Conservation (phyloP, 1,140 invertebrate genomes). For the Drosophila persimilis region DNA sequence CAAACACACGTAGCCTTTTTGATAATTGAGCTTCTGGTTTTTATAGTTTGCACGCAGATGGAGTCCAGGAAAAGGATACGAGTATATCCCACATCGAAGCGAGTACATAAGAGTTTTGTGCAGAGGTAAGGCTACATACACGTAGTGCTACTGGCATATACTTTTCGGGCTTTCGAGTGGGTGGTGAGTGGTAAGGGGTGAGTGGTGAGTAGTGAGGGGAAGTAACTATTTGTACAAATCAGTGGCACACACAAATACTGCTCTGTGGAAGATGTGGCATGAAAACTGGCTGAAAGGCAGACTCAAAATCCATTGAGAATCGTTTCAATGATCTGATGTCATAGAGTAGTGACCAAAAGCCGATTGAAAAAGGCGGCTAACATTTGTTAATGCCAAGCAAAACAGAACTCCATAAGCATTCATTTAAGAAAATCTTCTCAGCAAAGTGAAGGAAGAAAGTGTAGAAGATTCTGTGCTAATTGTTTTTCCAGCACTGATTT, state of each 20-base stretch:
- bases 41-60: conserved; percentile 73
- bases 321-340: conserved; percentile 2
- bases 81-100: conserved; percentile 8
- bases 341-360: too few species aligned
- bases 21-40: conserved; percentile 80
- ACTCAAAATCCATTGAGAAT: neutral
- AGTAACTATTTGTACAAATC: conserved; percentile 63
- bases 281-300: too few species aligned
- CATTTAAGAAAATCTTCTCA: too few species aligned
- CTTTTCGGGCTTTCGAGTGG: neutral
- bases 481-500: too few species aligned
- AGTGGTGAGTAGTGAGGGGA: neutral
- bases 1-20: conserved; percentile 75
- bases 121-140: conserved; percentile 6
- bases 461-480: too few species aligned
- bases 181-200: too few species aligned
- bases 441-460: too few species aligned
- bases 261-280: neutral
- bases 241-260: conserved; percentile 17
- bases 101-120: conserved; percentile 6
- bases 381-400: neutral
- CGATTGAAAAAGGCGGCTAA: neutral
- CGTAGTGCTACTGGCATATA: conserved; percentile 1
- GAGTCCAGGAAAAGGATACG: conserved; percentile 33
- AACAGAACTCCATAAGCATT: neutral